These are phyloP conservation scores for Spisula solida DNA, from an alignment of 2,888 invertebrate species.

Conservation along the genomic window DNA sequence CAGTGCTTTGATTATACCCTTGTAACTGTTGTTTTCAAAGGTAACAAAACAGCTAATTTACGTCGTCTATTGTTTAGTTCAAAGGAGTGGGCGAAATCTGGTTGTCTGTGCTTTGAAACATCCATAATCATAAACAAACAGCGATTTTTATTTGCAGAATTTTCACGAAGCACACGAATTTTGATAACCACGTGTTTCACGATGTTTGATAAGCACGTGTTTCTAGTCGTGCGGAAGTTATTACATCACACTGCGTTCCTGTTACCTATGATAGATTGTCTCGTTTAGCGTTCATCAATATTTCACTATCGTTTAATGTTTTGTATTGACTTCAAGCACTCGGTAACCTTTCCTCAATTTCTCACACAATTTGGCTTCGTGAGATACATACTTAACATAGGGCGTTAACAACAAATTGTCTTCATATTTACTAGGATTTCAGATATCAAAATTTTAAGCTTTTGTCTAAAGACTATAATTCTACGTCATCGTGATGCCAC, in stretches of 20 bases:
- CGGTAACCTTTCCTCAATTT: background rate
- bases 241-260: background rate
- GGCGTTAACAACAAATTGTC: no score
- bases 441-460: no score
- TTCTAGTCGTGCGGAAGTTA: background rate
- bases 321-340: background rate
- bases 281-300: background rate
- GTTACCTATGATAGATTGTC: background rate
- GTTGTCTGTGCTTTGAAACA: background rate
- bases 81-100: background rate
- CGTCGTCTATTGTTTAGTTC: background rate
- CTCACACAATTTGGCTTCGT: no score
- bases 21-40: no score
- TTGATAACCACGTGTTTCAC: background rate
- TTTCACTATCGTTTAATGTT: slow-evolving; percentile 5
- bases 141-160: background rate
- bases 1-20: no score
- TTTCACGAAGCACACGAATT: background rate
- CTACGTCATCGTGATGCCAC: no score
- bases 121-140: background rate
- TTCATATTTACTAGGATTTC: no score
- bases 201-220: background rate
- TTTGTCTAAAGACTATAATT: no score
- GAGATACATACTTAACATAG: no score
- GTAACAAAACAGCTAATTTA: no score